phyloP scores from a whole-genome alignment of 23 tunicate species.

The Halocynthia aurantium region DNA sequence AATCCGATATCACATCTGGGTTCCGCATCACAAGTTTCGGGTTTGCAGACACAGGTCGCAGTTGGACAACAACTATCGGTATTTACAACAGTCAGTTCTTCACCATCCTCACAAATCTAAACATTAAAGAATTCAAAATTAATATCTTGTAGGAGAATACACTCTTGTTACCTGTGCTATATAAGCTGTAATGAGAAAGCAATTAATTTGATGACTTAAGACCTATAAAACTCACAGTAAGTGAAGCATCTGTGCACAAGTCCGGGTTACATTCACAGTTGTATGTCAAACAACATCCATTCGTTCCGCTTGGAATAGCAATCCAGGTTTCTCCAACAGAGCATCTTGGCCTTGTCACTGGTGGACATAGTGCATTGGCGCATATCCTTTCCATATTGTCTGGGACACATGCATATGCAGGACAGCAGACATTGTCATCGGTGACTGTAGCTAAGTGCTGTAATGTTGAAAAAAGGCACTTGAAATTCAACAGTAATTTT shows the following conservation, averaged over 20 bases:
- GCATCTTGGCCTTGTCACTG: constrained; percentile 77
- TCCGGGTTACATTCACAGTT: constrained; percentile 84
- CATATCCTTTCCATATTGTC: constrained; percentile 71
- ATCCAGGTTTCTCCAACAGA: constrained; percentile 70
- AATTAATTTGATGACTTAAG: too few relatives aligned
- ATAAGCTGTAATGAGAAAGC: too few relatives aligned
- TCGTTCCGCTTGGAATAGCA: constrained; percentile 60
- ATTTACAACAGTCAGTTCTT: constrained; percentile 81
- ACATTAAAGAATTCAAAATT: not conserved
- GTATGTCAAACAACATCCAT: constrained; percentile 72
- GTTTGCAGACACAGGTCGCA: constrained; percentile 87
- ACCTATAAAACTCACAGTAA: constrained; percentile 44
- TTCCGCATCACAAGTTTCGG: constrained; percentile 49
- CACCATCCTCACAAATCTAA: constrained; percentile 92
- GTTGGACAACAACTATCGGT: constrained; percentile 84
- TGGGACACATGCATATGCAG: constrained; percentile 74
- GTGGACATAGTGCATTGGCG: constrained; percentile 66
- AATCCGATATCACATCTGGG: constrained; percentile 55
- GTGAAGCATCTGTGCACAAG: constrained; percentile 59
- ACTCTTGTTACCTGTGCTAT: too few relatives aligned
- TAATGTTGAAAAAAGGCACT: not conserved
- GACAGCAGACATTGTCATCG: constrained; percentile 79
- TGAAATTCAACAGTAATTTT: not conserved
- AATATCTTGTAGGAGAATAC: not conserved
- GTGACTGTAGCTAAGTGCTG: constrained; percentile 58